Evolutionary conservation across 2,888 invertebrate species (phyloP), one percentile per base, ranked within the genome.

Genomic region (Mythimna vitellina): DNA sequence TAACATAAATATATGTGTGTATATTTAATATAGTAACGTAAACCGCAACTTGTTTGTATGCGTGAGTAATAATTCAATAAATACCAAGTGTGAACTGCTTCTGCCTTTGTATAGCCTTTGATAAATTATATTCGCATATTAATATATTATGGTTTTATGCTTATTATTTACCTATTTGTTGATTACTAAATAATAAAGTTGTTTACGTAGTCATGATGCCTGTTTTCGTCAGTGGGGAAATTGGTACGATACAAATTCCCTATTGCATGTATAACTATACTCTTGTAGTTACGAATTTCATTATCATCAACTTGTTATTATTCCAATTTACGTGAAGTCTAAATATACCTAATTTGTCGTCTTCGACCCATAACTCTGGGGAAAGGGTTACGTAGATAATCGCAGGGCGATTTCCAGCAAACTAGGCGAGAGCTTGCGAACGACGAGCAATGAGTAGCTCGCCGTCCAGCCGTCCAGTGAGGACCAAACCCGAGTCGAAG

Each of bases 51-150:
- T 49, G 46, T 22, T 69, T n/a, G 56, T 70, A 65, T 49, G 56
- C 14, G 0, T 56, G 56, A 80, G 7, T 75, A 62, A 75, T 63
- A 25, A 51, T 70, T 22, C 46, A 78, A 62, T 67, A 29, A 56
- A 29, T 29, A 22, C 5, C 17, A 65, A 73, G 20, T 38, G 35
- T 49, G 12, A 54, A 49, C 12, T 60, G 53, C 14, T 60, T 49
- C 53, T 32, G 32, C 25, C 8, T 51, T 73, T 42, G 29, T 17
- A 25, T 76, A n/a, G 51, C 5, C 29, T 54, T 49, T 60, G 35
- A 53, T 68, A 60, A 17, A 58, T 57, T 32, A 66, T 76, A n/a
- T 35, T 8, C 66, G 29, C 22, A 17, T 42, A 46, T 5, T 17
- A 14, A 22, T 51, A 46, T n/a, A n/a, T 46, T 38, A 38, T 20